A percentile compares a stretch with the other conserved stretches of the same genome.
phyloP scores from a whole-genome alignment of 2,797 vertebrate genomes.

The Cryptoprocta ferox region DNA sequence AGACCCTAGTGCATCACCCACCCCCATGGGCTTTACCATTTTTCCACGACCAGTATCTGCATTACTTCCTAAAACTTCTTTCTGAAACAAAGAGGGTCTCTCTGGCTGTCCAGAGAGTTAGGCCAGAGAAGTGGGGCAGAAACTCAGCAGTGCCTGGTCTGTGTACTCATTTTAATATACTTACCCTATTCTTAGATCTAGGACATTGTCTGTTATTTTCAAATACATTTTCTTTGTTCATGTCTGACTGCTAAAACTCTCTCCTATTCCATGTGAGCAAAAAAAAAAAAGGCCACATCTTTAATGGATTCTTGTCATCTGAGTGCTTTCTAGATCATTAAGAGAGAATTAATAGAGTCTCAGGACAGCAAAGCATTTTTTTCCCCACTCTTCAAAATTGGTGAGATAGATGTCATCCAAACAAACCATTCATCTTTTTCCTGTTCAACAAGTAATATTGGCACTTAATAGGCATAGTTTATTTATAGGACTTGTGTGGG shows the following conservation, averaged over 20 bases:
- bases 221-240: background rate
- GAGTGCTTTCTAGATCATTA: background rate
- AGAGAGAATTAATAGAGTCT: background rate
- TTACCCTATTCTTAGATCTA: background rate
- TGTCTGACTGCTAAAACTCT: background rate
- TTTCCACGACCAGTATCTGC: background rate
- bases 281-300: background rate
- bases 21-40: background rate
- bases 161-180: background rate
- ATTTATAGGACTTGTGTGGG: conserved; percentile 22
- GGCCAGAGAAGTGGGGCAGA: background rate
- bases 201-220: background rate
- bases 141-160: background rate
- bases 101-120: background rate
- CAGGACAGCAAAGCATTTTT: background rate
- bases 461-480: background rate
- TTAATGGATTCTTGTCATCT: background rate
- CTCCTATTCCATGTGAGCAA: background rate
- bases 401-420: background rate
- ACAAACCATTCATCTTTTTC: conserved; percentile 23
- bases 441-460: background rate
- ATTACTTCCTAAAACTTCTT: background rate
- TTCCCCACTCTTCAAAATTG: background rate
- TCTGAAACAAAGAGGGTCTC: background rate
- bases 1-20: background rate